These are phyloP conservation scores for Beaufortia kweichowensis DNA, from an alignment of 2,113 vertebrate species.

Conservation along the genomic window DNA sequence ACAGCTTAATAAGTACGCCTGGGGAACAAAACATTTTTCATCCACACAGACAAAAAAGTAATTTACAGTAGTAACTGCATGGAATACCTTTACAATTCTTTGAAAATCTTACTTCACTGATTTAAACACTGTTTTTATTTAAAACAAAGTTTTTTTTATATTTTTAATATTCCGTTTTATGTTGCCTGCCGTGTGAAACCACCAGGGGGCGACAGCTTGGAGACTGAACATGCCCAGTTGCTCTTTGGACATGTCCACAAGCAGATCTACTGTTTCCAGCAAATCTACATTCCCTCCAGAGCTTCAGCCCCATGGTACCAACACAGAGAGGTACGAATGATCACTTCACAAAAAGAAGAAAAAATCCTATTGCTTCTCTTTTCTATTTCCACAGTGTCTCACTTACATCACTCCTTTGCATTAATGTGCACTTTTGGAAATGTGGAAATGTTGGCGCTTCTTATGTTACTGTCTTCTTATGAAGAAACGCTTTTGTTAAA, in stretches of 20 bases:
- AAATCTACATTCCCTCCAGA: too few relatives aligned
- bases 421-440: too few relatives aligned
- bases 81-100: background rate
- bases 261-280: too few relatives aligned
- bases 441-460: too few relatives aligned
- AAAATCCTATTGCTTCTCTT: too few relatives aligned
- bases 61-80: background rate
- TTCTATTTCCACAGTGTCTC: too few relatives aligned
- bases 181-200: background rate
- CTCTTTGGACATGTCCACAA: background rate
- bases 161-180: background rate
- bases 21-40: background rate
- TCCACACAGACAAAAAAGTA: background rate
- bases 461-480: too few relatives aligned
- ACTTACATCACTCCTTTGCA: too few relatives aligned
- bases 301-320: too few relatives aligned
- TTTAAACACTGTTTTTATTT: background rate
- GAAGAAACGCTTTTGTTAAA: too few relatives aligned
- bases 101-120: background rate
- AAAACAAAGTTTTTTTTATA: background rate
- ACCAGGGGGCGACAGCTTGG: background rate
- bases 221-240: background rate
- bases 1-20: background rate
- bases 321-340: too few relatives aligned
- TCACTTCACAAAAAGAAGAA: too few relatives aligned